Evolutionary conservation across 2,797 vertebrate genomes (phyloP), one percentile per base, ranked within the genome.

Genomic region (Spinibarbus caldwelli): DNA sequence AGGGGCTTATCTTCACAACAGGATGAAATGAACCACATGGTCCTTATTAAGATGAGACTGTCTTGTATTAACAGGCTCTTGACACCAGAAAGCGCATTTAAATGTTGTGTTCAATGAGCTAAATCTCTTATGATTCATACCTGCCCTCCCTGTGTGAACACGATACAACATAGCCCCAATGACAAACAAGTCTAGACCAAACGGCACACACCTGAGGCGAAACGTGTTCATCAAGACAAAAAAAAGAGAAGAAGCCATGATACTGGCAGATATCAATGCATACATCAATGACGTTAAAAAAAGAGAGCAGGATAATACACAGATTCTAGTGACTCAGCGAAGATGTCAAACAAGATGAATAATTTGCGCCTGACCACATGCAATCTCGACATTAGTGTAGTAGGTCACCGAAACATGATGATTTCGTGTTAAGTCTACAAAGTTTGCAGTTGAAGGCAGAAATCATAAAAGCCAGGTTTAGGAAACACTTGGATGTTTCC

Each of bases 111-210:
- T 80, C 54, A 78, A 31, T 2, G 79, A 85, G 59, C 57, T 62
- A 41, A 68, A 62, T 26, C n/a, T 36, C 11, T 43, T 36, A 49
- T 86, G 75, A 47, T 70, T 89, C 85, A 86, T 83, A 86, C 84
- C 67, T 10, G 64, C 64, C 80, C 7, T 82, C 45, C 76, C 49
- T 34, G 38, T 38, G 26, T 64, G 57, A 85, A 88, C 87, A 84
- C 34, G 64, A 88, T 70, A 80, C 71, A 87, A 86, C 88, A 79
- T 59, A 88, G 71, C 59, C 38, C 76, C 75, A 85, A 85, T 81
- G 1, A 52, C 38, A 83, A 89, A 86, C 89, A 89, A 85, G 88
- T 64, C 87, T 29, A 34, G 88, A 80, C 89, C 79, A 59, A 87
- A 62, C 64, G 7, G 54, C 76, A 66, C 79, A 68, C 87, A 87